These are phyloP conservation scores for Tenthredo notha DNA, from an alignment of 2,888 invertebrate species.

Conservation along the genomic window DNA sequence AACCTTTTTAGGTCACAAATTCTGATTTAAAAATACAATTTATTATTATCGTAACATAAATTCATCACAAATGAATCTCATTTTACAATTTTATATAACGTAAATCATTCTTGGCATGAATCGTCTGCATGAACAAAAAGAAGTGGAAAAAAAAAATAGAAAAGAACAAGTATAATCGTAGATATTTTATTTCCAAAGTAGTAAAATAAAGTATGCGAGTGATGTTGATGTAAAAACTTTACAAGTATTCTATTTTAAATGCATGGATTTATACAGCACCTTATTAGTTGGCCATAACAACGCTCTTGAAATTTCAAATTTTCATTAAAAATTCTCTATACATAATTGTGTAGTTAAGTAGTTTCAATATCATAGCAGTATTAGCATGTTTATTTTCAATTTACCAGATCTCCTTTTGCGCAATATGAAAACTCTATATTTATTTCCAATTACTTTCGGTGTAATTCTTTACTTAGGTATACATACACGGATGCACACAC, in stretches of 20 bases:
- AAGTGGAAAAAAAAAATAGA: background rate
- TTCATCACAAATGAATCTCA: conserved; percentile 17
- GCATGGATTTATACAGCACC: conserved; percentile 20
- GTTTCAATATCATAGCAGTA: conserved; percentile 2
- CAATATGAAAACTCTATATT: background rate
- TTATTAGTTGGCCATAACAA: background rate
- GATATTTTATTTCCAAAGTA: conserved; percentile 4
- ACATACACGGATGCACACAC: background rate
- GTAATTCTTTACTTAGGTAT: background rate
- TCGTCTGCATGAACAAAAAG: background rate
- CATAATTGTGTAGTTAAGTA: background rate
- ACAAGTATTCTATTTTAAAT: background rate
- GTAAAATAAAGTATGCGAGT: background rate
- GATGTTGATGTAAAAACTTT: background rate
- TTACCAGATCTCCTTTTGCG: no score
- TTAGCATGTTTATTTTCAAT: background rate
- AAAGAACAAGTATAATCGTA: background rate
- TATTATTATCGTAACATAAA: background rate
- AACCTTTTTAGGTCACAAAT: background rate
- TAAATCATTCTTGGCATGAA: conserved; percentile 6
- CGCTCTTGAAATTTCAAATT: background rate
- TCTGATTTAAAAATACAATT: background rate
- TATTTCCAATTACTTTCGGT: background rate
- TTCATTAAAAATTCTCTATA: background rate
- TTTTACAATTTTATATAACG: background rate